A percentile compares a stretch with the other conserved stretches of the same genome.
Evolutionary conservation across 2,888 invertebrate species (phyloP).

Genomic region (Harpagoxenus sublaevis): DNA sequence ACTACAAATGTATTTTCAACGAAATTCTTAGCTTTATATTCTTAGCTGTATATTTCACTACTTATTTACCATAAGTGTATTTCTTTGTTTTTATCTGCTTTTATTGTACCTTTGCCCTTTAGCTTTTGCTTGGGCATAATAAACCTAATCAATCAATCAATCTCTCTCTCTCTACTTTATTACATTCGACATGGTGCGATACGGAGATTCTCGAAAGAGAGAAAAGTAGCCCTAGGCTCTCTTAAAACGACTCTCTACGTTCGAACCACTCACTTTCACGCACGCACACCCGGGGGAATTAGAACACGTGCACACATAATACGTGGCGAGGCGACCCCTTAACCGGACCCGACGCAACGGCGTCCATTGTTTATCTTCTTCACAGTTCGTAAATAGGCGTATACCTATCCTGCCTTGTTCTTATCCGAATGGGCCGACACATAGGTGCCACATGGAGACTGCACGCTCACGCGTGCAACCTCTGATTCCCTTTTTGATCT

Average conservation of each 20-base stretch:
- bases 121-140: too few species aligned
- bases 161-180: too few species aligned
- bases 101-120: too few species aligned
- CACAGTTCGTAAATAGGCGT: conserved; percentile 69
- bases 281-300: conserved; percentile 41
- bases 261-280: conserved; percentile 19
- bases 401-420: conserved; percentile 53
- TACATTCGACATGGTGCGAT: neutral
- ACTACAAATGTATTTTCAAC: too few species aligned
- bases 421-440: conserved; percentile 47
- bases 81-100: too few species aligned
- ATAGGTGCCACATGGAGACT: conserved; percentile 64
- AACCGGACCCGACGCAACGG: conserved; percentile 51
- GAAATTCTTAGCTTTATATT: too few species aligned
- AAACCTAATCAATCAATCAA: too few species aligned
- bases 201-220: neutral
- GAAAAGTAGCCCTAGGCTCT: neutral
- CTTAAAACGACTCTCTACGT: conserved; percentile 3
- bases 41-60: too few species aligned
- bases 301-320: conserved; percentile 46
- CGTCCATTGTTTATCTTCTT: conserved; percentile 74
- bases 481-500: conserved; percentile 34
- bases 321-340: conserved; percentile 60
- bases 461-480: conserved; percentile 40
- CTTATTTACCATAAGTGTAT: too few species aligned